Conservation (phyloP, 2,888 invertebrate species). For the Protophormia terraenovae region DNA sequence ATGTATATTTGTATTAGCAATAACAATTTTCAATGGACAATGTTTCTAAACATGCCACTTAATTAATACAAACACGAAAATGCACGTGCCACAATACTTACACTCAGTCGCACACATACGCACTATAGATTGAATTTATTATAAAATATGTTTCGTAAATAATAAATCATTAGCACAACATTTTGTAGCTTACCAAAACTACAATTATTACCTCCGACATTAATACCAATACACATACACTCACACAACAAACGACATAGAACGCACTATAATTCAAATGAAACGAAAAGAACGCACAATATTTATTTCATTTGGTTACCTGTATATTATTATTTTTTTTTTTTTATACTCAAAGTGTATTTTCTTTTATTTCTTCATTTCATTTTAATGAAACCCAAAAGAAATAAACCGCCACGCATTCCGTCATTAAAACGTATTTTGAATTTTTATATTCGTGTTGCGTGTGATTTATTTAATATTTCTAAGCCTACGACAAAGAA, state of each 20-base stretch:
- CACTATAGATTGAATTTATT: neutral
- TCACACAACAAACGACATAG: neutral
- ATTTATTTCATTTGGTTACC: neutral
- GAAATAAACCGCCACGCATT: slow-evolving; percentile 12
- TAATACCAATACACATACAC: neutral
- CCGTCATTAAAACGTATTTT: slow-evolving; percentile 28
- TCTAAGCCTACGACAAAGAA: neutral
- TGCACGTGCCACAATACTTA: slow-evolving; percentile 31
- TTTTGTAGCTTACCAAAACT: neutral
- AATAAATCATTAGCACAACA: slow-evolving; percentile 2
- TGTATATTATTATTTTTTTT: no score
- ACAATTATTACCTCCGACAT: neutral
- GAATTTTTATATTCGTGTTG: slow-evolving; percentile 56
- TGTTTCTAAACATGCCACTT: slow-evolving; percentile 8
- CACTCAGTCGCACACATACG: neutral
- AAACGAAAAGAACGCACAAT: neutral
- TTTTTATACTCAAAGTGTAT: neutral
- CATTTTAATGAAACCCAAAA: slow-evolving; percentile 13
- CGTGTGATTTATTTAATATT: slow-evolving; percentile 48
- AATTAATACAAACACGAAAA: slow-evolving; percentile 27
- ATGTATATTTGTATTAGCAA: neutral
- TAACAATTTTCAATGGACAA: neutral
- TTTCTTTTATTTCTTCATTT: slow-evolving; percentile 6
- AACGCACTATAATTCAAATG: neutral
- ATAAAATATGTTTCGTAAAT: neutral